Evolutionary conservation across 2,113 vertebrate species (phyloP).

Genomic region (Hydrochoerus hydrochaeris): DNA sequence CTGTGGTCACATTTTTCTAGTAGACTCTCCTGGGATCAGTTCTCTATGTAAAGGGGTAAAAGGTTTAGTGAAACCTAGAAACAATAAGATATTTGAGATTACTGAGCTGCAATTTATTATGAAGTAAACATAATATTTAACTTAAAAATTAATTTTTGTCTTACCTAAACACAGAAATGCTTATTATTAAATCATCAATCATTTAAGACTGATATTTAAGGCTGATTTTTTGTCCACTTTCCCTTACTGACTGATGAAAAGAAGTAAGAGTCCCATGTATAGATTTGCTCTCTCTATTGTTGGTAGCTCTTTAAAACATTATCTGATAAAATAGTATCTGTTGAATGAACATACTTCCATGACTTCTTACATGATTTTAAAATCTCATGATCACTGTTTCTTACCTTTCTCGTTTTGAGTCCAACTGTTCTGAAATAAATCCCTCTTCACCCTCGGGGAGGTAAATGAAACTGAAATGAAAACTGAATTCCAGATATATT

Average conservation of each 20-base stretch:
- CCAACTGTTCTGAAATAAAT: background rate
- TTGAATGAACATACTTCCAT: background rate
- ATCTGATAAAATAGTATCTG: background rate
- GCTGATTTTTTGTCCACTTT: background rate
- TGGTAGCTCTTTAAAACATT: background rate
- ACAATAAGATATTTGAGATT: background rate
- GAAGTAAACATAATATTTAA: background rate
- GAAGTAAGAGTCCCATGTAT: background rate
- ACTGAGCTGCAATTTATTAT: background rate
- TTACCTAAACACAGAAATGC: background rate
- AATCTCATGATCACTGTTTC: background rate
- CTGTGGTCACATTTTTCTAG: background rate
- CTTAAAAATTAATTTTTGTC: slow-evolving; percentile 7
- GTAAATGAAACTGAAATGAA: no score
- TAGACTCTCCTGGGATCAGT: background rate
- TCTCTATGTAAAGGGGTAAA: background rate
- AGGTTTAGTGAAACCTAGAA: background rate
- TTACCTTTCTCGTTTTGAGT: background rate
- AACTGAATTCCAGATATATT: background rate
- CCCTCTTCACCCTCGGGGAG: background rate
- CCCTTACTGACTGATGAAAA: background rate
- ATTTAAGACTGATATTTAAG: slow-evolving; percentile 19
- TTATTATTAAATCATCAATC: background rate
- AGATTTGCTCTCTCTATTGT: background rate
- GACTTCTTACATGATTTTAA: background rate